Evolutionary conservation across 1,140 invertebrate species (phyloP).

Genomic region (Leptopilina clavipes): DNA sequence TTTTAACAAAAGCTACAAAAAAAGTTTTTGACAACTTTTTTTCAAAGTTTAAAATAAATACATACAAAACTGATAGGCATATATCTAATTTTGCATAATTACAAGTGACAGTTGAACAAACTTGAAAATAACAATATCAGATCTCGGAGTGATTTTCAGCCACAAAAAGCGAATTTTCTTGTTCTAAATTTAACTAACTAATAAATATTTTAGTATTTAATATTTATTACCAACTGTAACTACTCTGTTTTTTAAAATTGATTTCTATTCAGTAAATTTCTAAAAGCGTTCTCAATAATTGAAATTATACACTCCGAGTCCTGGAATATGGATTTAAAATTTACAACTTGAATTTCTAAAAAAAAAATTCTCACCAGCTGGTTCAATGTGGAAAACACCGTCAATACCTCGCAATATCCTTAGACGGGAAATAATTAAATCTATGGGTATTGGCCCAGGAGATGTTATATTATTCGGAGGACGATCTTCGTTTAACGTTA

Average conservation of each 20-base stretch:
- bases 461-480: slow-evolving; percentile 88
- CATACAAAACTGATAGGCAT: neutral
- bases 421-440: slow-evolving; percentile 83
- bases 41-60: neutral
- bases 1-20: too few species aligned
- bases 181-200: slow-evolving; percentile 19
- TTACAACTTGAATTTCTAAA: neutral
- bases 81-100: slow-evolving; percentile 42
- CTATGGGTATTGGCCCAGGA: slow-evolving; percentile 86
- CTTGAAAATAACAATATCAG: too few species aligned
- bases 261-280: too few species aligned
- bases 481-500: slow-evolving; percentile 87
- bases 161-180: slow-evolving; percentile 38
- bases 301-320: too few species aligned
- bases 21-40: neutral
- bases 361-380: slow-evolving; percentile 66
- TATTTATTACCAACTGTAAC: too few species aligned
- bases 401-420: slow-evolving; percentile 79
- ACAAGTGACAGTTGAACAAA: slow-evolving; percentile 63
- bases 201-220: too few species aligned
- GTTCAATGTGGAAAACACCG: slow-evolving; percentile 85
- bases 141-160: too few species aligned
- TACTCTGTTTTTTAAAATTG: too few species aligned
- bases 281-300: too few species aligned
- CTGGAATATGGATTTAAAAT: neutral